Evolutionary conservation across 2,888 invertebrate species (phyloP).

Genomic region (Pardosa pseudoannulata): DNA sequence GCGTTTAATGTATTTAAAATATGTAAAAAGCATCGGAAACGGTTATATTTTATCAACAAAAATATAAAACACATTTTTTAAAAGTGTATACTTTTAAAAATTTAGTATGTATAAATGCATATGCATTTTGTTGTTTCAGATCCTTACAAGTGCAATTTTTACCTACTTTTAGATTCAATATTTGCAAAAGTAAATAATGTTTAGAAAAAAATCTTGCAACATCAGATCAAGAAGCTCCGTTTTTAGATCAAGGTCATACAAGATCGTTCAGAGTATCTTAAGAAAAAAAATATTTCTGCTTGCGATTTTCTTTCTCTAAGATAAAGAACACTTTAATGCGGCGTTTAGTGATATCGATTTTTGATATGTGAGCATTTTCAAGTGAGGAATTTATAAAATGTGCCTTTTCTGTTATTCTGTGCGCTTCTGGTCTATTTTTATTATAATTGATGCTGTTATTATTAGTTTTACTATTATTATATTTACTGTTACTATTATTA

Average conservation of each 20-base stretch:
- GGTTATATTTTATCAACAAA: no score
- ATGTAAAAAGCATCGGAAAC: no score
- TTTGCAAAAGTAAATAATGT: background rate
- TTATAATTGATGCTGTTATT: no score
- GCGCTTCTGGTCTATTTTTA: no score
- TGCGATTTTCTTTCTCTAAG: background rate
- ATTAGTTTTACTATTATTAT: no score
- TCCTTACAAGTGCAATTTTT: no score
- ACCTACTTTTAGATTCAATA: background rate
- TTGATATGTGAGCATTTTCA: background rate
- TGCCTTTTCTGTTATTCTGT: background rate
- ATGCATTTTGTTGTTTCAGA: no score
- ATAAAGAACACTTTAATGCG: constrained; percentile 9
- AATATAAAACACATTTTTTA: no score
- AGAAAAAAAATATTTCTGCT: background rate
- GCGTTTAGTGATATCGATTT: constrained; percentile 8
- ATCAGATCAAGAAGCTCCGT: background rate
- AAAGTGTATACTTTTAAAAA: no score
- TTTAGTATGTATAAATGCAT: no score
- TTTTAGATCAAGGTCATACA: constrained; percentile 23
- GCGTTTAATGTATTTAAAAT: no score
- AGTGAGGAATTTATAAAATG: background rate
- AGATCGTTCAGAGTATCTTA: background rate
- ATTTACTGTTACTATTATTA: no score
- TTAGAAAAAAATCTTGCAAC: background rate